A percentile compares a stretch with the other conserved stretches of the same genome.
Conservation (phyloP, 2,888 invertebrate species). For the Agrotis puta region DNA sequence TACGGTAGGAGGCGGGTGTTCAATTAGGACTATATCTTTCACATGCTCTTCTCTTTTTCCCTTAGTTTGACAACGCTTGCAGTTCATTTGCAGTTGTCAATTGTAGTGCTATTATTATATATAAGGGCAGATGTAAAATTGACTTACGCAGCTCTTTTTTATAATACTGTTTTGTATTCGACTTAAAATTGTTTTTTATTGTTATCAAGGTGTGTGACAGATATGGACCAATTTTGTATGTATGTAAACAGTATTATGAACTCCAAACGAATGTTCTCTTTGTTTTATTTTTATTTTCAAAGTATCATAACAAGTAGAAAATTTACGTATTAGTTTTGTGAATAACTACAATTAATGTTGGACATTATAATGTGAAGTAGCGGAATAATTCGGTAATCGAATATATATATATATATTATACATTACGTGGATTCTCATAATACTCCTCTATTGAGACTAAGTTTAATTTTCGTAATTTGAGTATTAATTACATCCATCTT, state of each 20-base stretch:
- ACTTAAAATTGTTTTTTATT: conserved; percentile 18
- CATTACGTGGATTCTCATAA: conserved; percentile 52
- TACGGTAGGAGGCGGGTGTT: conserved; percentile 31
- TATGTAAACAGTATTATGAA: conserved; percentile 56
- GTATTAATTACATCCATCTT: conserved; percentile 20
- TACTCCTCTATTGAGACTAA: conserved; percentile 58
- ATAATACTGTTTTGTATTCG: conserved; percentile 22
- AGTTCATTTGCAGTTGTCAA: conserved; percentile 18
- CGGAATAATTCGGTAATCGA: conserved; percentile 49
- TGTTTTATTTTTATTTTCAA: conserved; percentile 24
- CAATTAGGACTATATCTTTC: conserved; percentile 51
- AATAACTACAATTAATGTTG: conserved; percentile 50
- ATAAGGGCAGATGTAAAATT: neutral
- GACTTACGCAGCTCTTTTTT: conserved; percentile 5
- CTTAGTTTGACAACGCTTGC: conserved; percentile 1
- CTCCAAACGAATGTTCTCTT: conserved; percentile 20
- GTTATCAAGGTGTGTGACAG: conserved; percentile 41
- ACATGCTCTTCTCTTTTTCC: conserved; percentile 31
- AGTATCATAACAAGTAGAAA: conserved; percentile 19
- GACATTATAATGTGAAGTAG: conserved; percentile 49
- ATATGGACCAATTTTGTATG: conserved; percentile 50
- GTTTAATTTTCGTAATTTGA: conserved; percentile 34
- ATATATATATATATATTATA: conserved; percentile 29
- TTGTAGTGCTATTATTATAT: neutral
- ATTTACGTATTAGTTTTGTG: conserved; percentile 43